Conservation (phyloP, 2,888 invertebrate genomes). For the Lasioglossum morio region DNA sequence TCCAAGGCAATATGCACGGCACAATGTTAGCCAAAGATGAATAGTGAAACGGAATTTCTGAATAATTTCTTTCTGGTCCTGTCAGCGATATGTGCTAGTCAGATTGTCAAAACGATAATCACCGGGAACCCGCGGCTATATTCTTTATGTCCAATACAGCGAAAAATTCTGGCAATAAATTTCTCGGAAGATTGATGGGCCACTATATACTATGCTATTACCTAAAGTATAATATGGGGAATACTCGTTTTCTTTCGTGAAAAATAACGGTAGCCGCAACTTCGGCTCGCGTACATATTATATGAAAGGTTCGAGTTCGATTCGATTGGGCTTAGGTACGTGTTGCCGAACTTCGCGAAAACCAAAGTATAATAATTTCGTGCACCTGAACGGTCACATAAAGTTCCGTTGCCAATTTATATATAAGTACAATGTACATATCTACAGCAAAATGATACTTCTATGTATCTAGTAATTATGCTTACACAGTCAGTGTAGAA, state of each 20-base stretch:
- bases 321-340: slow-evolving; percentile 35
- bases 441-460: not conserved
- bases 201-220: slow-evolving; percentile 49
- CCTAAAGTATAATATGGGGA: slow-evolving; percentile 51
- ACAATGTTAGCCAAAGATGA: slow-evolving; percentile 15
- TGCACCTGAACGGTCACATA: not conserved
- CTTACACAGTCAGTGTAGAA: not conserved
- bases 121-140: slow-evolving; percentile 15
- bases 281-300: slow-evolving; percentile 34
- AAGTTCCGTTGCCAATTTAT: not conserved
- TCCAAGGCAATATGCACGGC: not conserved
- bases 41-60: slow-evolving; percentile 1
- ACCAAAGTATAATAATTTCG: not conserved
- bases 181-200: slow-evolving; percentile 52
- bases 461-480: not conserved
- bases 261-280: slow-evolving; percentile 29
- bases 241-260: slow-evolving; percentile 49
- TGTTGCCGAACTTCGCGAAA: too few relatives aligned
- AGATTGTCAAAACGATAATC: slow-evolving; percentile 47
- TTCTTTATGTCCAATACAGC: slow-evolving; percentile 35
- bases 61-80: not conserved
- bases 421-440: not conserved
- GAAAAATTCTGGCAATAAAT: slow-evolving; percentile 56
- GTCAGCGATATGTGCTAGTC: not conserved
- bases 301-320: slow-evolving; percentile 29